A percentile compares a stretch with the other conserved stretches of the same genome.
phyloP scores from a whole-genome alignment of 1,140 invertebrate genomes.

The Cardiocondyla obscurior region DNA sequence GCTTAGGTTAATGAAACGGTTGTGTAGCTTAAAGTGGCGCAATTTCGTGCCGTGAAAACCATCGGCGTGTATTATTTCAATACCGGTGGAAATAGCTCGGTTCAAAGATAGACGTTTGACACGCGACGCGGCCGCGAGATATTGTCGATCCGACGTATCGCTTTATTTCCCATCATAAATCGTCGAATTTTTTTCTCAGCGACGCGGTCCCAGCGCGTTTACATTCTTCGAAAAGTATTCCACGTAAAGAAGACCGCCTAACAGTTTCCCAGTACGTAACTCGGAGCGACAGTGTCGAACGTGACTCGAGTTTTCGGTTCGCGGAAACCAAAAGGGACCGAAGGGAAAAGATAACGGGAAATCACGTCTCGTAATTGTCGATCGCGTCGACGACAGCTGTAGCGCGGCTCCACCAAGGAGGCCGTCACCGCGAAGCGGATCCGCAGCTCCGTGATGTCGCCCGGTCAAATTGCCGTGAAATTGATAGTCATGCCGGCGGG shows the following conservation, averaged over 20 bases:
- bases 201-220: no score
- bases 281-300: not conserved
- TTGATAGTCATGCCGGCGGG: conserved; percentile 17
- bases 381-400: conserved; percentile 22
- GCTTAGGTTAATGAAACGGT: not conserved
- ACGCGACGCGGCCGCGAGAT: not conserved
- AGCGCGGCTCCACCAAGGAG: not conserved
- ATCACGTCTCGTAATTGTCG: conserved; percentile 37
- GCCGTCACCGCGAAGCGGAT: not conserved
- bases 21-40: not conserved
- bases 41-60: conserved; percentile 3
- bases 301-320: not conserved
- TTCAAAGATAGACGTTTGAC: not conserved
- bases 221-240: not conserved
- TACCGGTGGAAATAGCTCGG: not conserved
- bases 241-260: not conserved
- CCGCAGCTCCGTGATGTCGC: not conserved
- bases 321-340: no score
- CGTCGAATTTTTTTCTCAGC: not conserved
- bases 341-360: not conserved
- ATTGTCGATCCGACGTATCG: not conserved
- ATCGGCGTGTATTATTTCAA: conserved; percentile 21
- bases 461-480: conserved; percentile 43
- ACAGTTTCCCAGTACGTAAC: not conserved
- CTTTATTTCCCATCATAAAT: not conserved